Conservation (phyloP, 2,113 vertebrate species). For the Plestiodon gilberti region DNA sequence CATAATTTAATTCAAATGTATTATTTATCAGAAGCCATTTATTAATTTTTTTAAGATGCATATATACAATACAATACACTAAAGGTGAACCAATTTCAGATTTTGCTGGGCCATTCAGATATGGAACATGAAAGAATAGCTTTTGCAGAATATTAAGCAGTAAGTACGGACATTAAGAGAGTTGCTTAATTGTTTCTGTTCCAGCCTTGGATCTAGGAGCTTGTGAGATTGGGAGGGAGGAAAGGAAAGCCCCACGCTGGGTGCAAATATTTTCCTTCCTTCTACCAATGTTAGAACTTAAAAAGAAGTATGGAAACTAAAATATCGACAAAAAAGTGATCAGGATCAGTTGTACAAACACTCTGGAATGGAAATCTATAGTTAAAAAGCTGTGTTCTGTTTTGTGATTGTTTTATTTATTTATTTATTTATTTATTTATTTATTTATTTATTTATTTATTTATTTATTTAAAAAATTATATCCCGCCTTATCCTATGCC, state of each 20-base stretch:
- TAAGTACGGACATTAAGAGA: neutral
- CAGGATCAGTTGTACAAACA: neutral
- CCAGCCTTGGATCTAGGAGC: neutral
- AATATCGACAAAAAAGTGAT: neutral
- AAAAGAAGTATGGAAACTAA: neutral
- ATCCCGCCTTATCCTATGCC: too few species aligned
- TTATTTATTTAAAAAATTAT: too few species aligned
- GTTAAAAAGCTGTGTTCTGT: neutral
- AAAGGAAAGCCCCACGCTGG: neutral
- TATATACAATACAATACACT: slow-evolving; percentile 3
- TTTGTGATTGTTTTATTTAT: too few species aligned
- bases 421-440: too few species aligned
- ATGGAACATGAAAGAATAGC: neutral
- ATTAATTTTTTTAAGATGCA: slow-evolving; percentile 19
- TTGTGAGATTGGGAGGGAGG: neutral
- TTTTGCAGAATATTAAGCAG: neutral
- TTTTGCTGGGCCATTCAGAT: neutral
- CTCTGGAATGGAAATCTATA: neutral
- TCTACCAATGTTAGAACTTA: neutral
- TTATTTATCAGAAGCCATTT: slow-evolving; percentile 2
- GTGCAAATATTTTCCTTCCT: neutral
- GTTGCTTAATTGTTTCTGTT: neutral
- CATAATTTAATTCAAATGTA: slow-evolving; percentile 16
- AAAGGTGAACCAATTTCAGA: neutral
- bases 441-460: too few species aligned